Conservation (phyloP, 2,888 invertebrate genomes). For the Oscheius myriophilus region DNA sequence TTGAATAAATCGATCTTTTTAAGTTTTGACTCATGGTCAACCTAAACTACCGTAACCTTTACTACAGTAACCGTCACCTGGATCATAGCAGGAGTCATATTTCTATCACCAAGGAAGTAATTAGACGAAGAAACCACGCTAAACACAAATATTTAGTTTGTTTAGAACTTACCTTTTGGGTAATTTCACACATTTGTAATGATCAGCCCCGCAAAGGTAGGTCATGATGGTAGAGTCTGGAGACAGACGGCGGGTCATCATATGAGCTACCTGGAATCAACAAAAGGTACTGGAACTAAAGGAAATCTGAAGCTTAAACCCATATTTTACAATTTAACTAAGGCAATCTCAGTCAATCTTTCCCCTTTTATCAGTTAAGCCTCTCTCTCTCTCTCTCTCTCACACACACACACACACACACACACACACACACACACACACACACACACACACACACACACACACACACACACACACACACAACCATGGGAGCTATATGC, state of each 20-base stretch:
- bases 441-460: too few relatives aligned
- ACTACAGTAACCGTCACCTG: conserved; percentile 35
- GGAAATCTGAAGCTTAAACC: too few relatives aligned
- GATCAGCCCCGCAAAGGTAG: conserved; percentile 46
- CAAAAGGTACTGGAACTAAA: too few relatives aligned
- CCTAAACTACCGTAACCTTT: conserved; percentile 29
- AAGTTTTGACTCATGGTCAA: conserved; percentile 31
- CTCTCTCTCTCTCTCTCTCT: too few relatives aligned
- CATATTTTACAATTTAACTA: too few relatives aligned
- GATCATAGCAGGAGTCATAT: conserved; percentile 41
- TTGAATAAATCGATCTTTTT: conserved; percentile 48
- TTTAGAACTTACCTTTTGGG: conserved; percentile 35
- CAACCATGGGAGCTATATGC: too few relatives aligned
- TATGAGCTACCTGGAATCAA: conserved; percentile 38
- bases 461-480: too few relatives aligned
- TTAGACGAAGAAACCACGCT: conserved; percentile 51
- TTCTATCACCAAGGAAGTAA: conserved; percentile 45
- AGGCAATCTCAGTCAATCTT: too few relatives aligned
- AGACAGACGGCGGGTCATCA: conserved; percentile 44
- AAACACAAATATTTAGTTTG: background rate
- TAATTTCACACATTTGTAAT: conserved; percentile 45
- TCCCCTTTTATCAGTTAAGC: too few relatives aligned
- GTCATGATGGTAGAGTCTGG: conserved; percentile 58
- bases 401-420: too few relatives aligned
- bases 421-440: too few relatives aligned